Conservation (phyloP, 2,113 vertebrate genomes). For the Oplegnathus fasciatus region DNA sequence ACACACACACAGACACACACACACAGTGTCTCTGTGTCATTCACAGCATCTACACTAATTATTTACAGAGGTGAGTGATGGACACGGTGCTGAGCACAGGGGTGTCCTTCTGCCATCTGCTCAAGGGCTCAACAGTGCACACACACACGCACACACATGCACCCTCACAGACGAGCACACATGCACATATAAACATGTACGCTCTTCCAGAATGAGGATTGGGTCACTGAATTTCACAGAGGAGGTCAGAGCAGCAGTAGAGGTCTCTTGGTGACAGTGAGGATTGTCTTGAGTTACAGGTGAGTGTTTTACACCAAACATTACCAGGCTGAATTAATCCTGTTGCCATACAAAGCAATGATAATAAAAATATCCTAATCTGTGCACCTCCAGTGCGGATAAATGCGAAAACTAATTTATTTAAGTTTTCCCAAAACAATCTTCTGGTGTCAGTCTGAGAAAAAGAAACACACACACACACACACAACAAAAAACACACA, state of each 20-base stretch:
- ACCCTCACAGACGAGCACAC: background rate
- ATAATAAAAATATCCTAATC: background rate
- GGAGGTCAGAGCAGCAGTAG: slow-evolving; percentile 13
- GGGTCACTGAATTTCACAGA: slow-evolving; percentile 13
- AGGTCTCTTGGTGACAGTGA: slow-evolving; percentile 22
- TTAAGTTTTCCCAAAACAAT: background rate
- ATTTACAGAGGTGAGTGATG: slow-evolving; percentile 50
- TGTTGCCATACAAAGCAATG: background rate
- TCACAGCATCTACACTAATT: slow-evolving; percentile 35
- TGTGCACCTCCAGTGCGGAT: background rate
- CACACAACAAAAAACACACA: background rate
- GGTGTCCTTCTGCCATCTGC: slow-evolving; percentile 61
- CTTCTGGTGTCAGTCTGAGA: background rate
- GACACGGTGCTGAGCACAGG: slow-evolving; percentile 19
- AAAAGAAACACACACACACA: background rate
- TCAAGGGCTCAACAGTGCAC: slow-evolving; percentile 12
- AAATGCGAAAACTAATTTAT: background rate
- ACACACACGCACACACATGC: slow-evolving; percentile 4
- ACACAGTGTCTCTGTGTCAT: background rate
- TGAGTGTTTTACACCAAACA: slow-evolving; percentile 7
- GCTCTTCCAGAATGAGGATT: background rate
- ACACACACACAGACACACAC: background rate
- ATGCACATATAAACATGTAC: slow-evolving; percentile 2
- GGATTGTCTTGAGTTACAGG: slow-evolving; percentile 11
- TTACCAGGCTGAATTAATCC: background rate